Evolutionary conservation across 2,888 invertebrate genomes (phyloP).

Genomic region (Brachylomia viminalis): DNA sequence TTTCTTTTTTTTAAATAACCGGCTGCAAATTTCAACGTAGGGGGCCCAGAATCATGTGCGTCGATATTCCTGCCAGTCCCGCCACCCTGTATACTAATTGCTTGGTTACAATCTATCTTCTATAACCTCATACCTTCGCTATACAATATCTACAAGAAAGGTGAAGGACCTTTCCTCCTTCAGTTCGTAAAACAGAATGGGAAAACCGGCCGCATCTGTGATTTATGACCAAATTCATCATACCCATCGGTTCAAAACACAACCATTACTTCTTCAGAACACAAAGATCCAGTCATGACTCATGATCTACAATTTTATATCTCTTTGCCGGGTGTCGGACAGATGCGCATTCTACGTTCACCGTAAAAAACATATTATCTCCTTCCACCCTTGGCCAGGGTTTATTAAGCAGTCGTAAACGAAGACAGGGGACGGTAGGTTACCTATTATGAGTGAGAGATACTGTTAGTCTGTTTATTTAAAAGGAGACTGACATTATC

Average conservation of each 20-base stretch:
- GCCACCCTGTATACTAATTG: too few relatives aligned
- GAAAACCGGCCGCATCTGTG: conserved; percentile 48
- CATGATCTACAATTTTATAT: conserved; percentile 55
- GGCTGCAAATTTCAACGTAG: too few relatives aligned
- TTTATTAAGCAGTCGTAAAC: conserved; percentile 88
- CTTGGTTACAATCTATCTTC: not conserved
- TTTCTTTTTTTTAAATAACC: too few relatives aligned
- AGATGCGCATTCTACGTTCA: conserved; percentile 80
- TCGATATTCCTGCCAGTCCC: too few relatives aligned
- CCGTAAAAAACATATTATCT: conserved; percentile 83
- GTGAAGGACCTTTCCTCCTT: not conserved
- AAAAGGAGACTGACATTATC: not conserved
- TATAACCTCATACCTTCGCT: not conserved
- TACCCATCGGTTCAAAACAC: not conserved
- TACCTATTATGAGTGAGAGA: conserved; percentile 71
- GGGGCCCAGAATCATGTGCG: too few relatives aligned
- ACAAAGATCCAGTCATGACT: conserved; percentile 43
- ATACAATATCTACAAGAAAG: not conserved
- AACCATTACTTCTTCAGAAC: conserved; percentile 12
- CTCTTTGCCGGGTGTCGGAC: conserved; percentile 66
- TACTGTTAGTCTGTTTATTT: conserved; percentile 13
- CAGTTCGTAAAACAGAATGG: not conserved
- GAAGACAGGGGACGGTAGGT: conserved; percentile 75
- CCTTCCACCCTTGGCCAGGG: conserved; percentile 74
- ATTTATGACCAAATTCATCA: conserved; percentile 54